Evolutionary conservation across 1,140 invertebrate species (phyloP), one percentile per base, ranked within the genome.

Genomic region (Cotesia chilonis): DNA sequence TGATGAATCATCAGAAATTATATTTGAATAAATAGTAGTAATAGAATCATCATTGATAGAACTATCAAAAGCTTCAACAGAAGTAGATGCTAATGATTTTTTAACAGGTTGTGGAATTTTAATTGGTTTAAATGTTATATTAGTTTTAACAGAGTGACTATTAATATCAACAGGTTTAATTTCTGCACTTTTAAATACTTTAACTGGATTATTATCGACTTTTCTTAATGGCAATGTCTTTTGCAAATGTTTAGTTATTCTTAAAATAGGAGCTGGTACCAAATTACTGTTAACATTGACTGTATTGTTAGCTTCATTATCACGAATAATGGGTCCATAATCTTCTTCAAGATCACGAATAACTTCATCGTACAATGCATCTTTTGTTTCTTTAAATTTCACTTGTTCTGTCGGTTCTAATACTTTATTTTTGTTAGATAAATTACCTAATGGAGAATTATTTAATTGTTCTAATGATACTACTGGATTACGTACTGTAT

Each of bases 181-280:
- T 35, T 80, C 74, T 5, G 82, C 81, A 17, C 74, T 81, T 35
- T 78, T 81, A 28, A 83, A 83, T 17, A 67, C 71, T 57, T 79
- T 78, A 14, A 81, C 79, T 2, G 64, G 41, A 36, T 17, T 9
- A 10, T 10, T 64, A 4, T 68, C 36, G 2, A 72, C 57, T 28
- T 72, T 78, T 28, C 71, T 75, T 3, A 5, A 4, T 1, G 70
- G 70, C 12, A 79, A 73, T 5, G 74, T 74, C 14, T 80, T 76
- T 37, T 80, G 80, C 1, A 83, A 60, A 7, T 79, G 68, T 68
- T 82, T 84, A 60, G 82, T 82, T 3, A 73, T 76, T 54, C 76
- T 82, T 0, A 83, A 41, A 14, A 83, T 80, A 0, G 77, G 38
- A 0, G 61, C 76, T 3, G 81, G 82, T 0, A 84, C 78, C 9